Evolutionary conservation across 2,797 vertebrate species (phyloP), one percentile per base, ranked within the genome.

Genomic region (Adrianichthys oophorus): DNA sequence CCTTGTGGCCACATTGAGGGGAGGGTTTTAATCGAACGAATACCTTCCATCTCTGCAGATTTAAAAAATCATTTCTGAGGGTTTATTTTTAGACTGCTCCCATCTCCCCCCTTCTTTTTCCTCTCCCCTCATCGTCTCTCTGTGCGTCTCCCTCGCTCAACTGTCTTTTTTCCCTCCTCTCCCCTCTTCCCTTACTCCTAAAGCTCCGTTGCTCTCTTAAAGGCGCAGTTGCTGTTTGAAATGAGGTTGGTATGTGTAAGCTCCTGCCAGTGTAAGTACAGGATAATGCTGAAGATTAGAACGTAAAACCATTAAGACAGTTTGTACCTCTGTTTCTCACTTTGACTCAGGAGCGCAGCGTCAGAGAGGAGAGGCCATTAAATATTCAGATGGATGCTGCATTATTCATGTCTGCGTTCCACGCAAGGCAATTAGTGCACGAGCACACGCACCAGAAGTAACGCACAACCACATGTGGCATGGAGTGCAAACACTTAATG

Each of bases 41-140:
- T 84, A 89, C 82, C 87, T 87, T 85, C 87, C 84, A 88, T 85
- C 75, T 26, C 60, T 81, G 89, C 85, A 80, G 82, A 89, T 88
- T 86, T 82, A 75, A 90, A 88, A 85, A 90, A 84, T 74, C 78
- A 80, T 82, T 89, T 87, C 82, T 82, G 78, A 85, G 12, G 74
- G 79, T 87, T 87, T 92, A 91, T 92, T 92, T 92, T 92, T 90
- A 90, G 89, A 72, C 70, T 62, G 73, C 65, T 87, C 78, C 79
- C 75, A 78, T 83, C 85, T 81, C 83, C 76, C 80, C 68, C 62
- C 76, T 69, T 80, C 80, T 80, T 74, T 83, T 86, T 71, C 76
- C 70, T 77, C 72, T 80, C 58, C 72, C 79, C 72, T 85, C 78
- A 72, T 82, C 76, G 76, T 83, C 72, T 84, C 80, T 84, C 77